Base-by-base conservation (phyloP, 2,888 invertebrate species). In the Cerceris rybyensis region DNA sequence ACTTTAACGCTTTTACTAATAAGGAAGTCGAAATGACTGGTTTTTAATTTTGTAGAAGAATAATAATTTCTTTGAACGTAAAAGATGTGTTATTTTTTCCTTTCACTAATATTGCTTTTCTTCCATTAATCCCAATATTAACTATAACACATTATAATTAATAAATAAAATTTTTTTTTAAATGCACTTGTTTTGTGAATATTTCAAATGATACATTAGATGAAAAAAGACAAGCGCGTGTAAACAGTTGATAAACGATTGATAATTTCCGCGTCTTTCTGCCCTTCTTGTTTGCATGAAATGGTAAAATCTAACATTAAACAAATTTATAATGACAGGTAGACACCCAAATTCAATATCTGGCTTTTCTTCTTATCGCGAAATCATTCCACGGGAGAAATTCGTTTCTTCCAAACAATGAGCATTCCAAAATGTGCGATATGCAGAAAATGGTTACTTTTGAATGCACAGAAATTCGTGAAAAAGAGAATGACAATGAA, bases 261-360 rank as follows among this genome's bases (percentile, higher is more conserved):
- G 2, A 13, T 2, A 59, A 1, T 0, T 14, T n/a, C 9, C 41
- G 9, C 50, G 13, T n/a, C n/a, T 50, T 50, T 6, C n/a, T n/a
- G 7, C 11, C n/a, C n/a, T n/a, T 5, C n/a, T 1, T 50, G n/a
- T 50, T 50, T n/a, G n/a, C 50, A n/a, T 5, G 46, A 46, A 50
- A n/a, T n/a, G 5, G n/a, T 50, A 39, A n/a, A 41, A 42, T 41
- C 2, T 9, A 6, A 7, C 41, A 41, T 41, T 9, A 14, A 59
- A 11, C 6, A 57, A 59, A 59, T 59, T 59, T 41, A 59, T 42
- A 39, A 59, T 59, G 58, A 59, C n/a, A 59, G 41, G 42, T 41
- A 11, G 41, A 13, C 39, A 14, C 14, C 11, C 13, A 16, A 59
- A 42, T 59, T 5, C 7, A 7, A 59, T 59, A 7, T n/a, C n/a